Evolutionary conservation across 1,140 invertebrate genomes (phyloP).

Genomic region (Acromyrmex echinatior): DNA sequence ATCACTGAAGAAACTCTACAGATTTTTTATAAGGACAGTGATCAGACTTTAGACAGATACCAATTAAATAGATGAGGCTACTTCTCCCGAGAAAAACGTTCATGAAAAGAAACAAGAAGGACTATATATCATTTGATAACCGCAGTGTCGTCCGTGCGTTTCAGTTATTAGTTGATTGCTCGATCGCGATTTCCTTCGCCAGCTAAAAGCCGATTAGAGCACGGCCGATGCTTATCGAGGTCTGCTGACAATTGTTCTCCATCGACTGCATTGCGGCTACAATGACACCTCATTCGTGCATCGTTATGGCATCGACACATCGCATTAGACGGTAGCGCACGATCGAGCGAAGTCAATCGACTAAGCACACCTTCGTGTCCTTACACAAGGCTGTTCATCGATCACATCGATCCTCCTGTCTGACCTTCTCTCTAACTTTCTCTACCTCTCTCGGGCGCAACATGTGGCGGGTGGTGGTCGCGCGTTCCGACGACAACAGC

Average conservation of each 20-base stretch:
- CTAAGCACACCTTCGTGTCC: too few relatives aligned
- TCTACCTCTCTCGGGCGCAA: neutral
- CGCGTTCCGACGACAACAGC: constrained; percentile 85
- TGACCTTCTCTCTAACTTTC: neutral
- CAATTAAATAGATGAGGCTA: neutral
- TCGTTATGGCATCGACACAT: constrained; percentile 34
- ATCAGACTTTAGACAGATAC: neutral
- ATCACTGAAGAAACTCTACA: neutral
- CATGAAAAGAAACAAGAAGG: neutral
- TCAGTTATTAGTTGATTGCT: neutral
- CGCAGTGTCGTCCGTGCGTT: neutral
- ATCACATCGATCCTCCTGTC: neutral
- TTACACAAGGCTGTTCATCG: neutral
- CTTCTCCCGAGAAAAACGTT: neutral
- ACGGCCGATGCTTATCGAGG: neutral
- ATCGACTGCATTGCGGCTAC: neutral
- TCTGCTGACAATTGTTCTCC: neutral
- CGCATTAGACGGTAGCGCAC: constrained; percentile 31
- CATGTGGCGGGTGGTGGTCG: constrained; percentile 88
- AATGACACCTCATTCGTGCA: constrained; percentile 42
- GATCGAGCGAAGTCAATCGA: neutral
- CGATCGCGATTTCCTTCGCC: too few relatives aligned
- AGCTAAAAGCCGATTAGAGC: neutral
- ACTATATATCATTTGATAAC: neutral
- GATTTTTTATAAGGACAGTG: neutral